These are phyloP conservation scores for Scytalopus superciliaris DNA, from an alignment of 2,113 vertebrate genomes.

Conservation along the genomic window DNA sequence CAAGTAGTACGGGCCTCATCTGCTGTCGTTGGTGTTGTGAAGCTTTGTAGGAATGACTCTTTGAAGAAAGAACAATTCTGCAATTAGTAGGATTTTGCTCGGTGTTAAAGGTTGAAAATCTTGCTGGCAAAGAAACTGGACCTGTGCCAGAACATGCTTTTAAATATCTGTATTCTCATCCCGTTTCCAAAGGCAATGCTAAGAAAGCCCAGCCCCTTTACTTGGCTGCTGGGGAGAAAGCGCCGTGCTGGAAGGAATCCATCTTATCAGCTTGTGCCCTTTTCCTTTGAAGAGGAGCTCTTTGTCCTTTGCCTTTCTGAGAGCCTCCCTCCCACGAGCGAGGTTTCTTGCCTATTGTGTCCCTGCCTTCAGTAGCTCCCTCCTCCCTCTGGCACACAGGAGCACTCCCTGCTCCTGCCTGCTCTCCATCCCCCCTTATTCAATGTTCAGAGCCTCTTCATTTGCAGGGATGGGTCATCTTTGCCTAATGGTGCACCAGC, in stretches of 20 bases:
- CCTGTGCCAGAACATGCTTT: conserved; percentile 34
- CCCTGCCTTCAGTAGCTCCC: not conserved
- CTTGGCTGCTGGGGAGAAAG: conserved; percentile 42
- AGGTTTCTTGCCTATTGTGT: not conserved
- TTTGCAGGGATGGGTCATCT: not conserved
- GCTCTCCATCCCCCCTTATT: fast-evolving
- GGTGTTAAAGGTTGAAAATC: conserved; percentile 50
- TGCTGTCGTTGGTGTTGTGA: not conserved
- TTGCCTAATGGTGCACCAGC: not conserved
- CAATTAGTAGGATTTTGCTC: conserved; percentile 48
- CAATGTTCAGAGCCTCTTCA: not conserved
- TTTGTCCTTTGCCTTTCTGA: conserved; percentile 22
- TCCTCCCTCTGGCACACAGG: not conserved
- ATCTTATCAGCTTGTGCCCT: conserved; percentile 42
- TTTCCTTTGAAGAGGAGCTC: conserved; percentile 7
- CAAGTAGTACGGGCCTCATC: not conserved
- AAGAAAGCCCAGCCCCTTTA: conserved; percentile 20
- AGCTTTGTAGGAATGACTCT: conserved; percentile 1
- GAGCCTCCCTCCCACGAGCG: fast-evolving
- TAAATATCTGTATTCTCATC: conserved; percentile 12
- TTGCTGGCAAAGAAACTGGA: conserved; percentile 24
- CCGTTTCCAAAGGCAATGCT: conserved; percentile 9
- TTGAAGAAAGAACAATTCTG: conserved; percentile 42
- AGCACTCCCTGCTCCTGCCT: not conserved
- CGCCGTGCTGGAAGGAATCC: not conserved